Percentiles rank a stretch among this genome's conserved stretches.
Conservation (phyloP, 2,797 vertebrate genomes). For the Falco concolor region DNA sequence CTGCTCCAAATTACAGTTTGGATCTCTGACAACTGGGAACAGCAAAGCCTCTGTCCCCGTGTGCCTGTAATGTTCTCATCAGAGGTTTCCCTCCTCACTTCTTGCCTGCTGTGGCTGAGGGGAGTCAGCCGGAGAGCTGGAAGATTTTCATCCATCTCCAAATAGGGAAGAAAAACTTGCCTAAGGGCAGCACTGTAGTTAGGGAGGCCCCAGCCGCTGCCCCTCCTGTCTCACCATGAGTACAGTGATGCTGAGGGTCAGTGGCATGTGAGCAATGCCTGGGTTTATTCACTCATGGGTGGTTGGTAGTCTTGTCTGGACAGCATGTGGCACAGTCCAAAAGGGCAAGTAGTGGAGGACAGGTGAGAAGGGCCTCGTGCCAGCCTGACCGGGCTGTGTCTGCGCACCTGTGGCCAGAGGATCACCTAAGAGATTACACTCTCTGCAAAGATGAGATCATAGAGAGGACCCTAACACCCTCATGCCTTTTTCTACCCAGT, state of each 20-base stretch:
- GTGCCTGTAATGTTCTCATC: neutral
- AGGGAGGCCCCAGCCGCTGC: neutral
- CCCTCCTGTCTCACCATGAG: neutral
- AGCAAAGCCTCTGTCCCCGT: neutral
- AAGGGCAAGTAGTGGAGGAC: neutral
- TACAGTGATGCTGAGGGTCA: fast-evolving
- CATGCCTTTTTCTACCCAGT: neutral
- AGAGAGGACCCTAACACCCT: neutral
- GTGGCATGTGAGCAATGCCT: neutral
- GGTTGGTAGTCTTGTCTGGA: neutral
- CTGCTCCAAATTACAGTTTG: neutral
- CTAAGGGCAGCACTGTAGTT: neutral
- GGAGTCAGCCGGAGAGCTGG: neutral
- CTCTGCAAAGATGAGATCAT: neutral
- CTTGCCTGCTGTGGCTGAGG: neutral
- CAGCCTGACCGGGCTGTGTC: neutral
- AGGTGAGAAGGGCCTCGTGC: neutral
- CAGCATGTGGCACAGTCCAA: neutral
- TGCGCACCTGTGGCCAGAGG: neutral
- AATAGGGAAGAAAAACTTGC: fast-evolving
- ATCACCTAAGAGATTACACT: neutral
- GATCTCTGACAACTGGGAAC: neutral
- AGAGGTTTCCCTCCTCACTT: neutral
- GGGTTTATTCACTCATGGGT: fast-evolving
- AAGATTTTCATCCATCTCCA: neutral